Percentiles rank a stretch among this genome's conserved stretches.
Evolutionary conservation across 2,113 vertebrate genomes (phyloP).

Genomic region (Eubucco bourcierii): DNA sequence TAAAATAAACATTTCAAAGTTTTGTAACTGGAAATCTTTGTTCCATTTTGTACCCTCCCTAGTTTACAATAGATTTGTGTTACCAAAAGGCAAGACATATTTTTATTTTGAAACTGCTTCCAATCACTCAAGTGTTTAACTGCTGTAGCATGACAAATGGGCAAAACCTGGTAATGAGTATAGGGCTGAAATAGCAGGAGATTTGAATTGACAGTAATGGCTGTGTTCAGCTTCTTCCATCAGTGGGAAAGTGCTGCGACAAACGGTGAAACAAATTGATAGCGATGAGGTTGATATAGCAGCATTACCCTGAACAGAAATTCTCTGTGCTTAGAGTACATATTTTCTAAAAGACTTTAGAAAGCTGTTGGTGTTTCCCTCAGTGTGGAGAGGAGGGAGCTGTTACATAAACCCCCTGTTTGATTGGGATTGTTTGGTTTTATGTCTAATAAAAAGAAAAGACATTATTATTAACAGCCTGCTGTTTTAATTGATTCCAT

Average conservation of each 20-base stretch:
- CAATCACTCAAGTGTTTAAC: neutral
- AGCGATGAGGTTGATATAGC: neutral
- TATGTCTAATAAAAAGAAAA: neutral
- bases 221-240: neutral
- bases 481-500: neutral
- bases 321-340: fast-evolving
- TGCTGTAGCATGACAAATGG: neutral
- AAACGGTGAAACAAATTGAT: constrained; percentile 10
- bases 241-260: neutral
- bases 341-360: neutral
- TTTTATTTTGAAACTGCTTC: neutral
- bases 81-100: neutral
- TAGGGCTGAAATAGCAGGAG: constrained; percentile 15
- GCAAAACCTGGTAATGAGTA: neutral
- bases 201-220: neutral
- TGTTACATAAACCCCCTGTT: neutral
- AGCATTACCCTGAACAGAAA: neutral
- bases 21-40: neutral
- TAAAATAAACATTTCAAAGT: neutral
- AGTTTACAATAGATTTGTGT: neutral
- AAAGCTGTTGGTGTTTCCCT: neutral
- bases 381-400: neutral
- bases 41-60: neutral
- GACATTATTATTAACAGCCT: neutral
- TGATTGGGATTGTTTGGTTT: neutral